Base-by-base conservation (phyloP, 1,140 invertebrate genomes). In the Charaxes varanes region DNA sequence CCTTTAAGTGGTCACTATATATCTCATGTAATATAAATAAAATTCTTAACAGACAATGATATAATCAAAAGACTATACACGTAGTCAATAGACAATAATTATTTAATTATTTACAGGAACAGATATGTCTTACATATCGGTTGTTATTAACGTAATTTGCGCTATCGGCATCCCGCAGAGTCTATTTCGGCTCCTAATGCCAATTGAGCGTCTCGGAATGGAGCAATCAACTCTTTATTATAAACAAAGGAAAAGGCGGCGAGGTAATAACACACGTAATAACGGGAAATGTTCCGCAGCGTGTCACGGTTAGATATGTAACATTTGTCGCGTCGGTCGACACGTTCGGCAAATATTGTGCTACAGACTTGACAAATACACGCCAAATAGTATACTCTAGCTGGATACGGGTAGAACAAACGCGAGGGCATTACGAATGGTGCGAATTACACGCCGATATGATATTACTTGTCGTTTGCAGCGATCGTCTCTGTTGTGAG, bases 321-420 rank as follows among this genome's bases (percentile, higher is more conserved):
- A 53, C 55, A 59, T 65, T 74, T 73, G 70, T 65, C 70, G 63
- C 61, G 58, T 41, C 48, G 52, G 55, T 67, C 49, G 71, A 65
- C 78, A 82, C 78, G 78, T 82, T 79, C 74, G 13, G 62, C 74
- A 82, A 82, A 82, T 82, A 82, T 82, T 82, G 68, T 73, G 50
- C 50, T 69, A 74, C 65, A 65, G 53, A 71, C 65, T 71, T 48
- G 46, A 63, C 74, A 82, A 82, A 82, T 79, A 82, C 64, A 46
- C 57, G 53, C 45, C 46, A 79, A 79, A 67, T 65, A 51, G 56
- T 61, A 49, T 53, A 55, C 56, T 53, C 59, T 62, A 57, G 61
- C 54, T 55, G 58, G 54, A 68, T 64, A n/a, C n/a, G n/a, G n/a
- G n/a, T n/a, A 62, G 42, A 54, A 60, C 59, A 54, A 65, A 59